Evolutionary conservation across 2,888 invertebrate species (phyloP).

Genomic region (Heliconius aoede): DNA sequence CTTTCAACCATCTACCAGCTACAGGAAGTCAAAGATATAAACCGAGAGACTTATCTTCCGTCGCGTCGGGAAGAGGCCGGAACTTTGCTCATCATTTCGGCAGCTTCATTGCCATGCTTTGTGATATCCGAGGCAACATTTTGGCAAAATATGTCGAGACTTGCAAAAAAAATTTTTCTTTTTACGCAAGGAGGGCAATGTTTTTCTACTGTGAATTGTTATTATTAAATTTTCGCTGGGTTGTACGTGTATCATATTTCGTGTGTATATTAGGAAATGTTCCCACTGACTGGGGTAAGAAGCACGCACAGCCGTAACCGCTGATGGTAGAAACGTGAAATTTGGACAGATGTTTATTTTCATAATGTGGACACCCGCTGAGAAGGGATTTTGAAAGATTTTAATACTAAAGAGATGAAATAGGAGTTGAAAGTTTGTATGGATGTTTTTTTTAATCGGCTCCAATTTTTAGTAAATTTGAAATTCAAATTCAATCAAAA

Average conservation of each 20-base stretch:
- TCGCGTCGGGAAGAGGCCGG: constrained; percentile 36
- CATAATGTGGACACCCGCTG: too few relatives aligned
- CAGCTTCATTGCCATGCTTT: constrained; percentile 36
- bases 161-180: constrained; percentile 26
- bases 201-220: background rate
- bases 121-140: constrained; percentile 31
- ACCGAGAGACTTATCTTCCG: constrained; percentile 39
- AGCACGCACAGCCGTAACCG: too few relatives aligned
- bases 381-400: too few relatives aligned
- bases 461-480: too few relatives aligned
- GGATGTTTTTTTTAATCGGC: too few relatives aligned
- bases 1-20: constrained; percentile 26
- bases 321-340: too few relatives aligned
- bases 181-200: constrained; percentile 5
- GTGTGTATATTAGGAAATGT: constrained; percentile 4
- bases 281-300: too few relatives aligned
- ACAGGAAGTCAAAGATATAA: constrained; percentile 41
- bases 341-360: too few relatives aligned
- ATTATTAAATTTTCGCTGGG: constrained; percentile 8
- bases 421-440: too few relatives aligned
- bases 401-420: too few relatives aligned
- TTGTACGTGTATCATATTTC: background rate
- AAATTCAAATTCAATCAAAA: too few relatives aligned
- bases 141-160: constrained; percentile 22
- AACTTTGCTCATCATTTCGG: constrained; percentile 41